These are phyloP conservation scores for Halictus quadricinctus DNA, from an alignment of 2,888 invertebrate species.

Conservation along the genomic window DNA sequence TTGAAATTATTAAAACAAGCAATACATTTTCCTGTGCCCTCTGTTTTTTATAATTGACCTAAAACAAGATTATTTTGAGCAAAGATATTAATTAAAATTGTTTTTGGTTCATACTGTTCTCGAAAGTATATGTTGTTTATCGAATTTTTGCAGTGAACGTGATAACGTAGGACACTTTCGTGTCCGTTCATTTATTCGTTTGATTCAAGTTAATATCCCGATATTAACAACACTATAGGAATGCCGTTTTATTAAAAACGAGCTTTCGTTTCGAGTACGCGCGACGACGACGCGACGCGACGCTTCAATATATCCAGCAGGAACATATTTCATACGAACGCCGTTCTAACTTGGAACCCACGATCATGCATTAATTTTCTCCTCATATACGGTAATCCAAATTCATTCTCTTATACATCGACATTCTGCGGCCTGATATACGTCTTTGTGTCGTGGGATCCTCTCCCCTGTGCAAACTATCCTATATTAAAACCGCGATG, in stretches of 20 bases:
- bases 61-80: too few relatives aligned
- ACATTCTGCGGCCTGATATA: background rate
- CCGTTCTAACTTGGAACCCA: background rate
- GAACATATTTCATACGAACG: background rate
- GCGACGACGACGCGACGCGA: background rate
- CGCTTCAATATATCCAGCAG: background rate
- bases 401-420: conserved; percentile 8
- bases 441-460: too few relatives aligned
- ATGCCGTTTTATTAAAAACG: conserved; percentile 3
- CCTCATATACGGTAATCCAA: background rate
- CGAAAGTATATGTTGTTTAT: background rate
- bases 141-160: background rate
- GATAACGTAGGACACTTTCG: background rate
- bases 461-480: background rate
- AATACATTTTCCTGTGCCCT: too few relatives aligned
- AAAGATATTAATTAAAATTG: too few relatives aligned
- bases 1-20: too few relatives aligned
- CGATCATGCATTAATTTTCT: background rate
- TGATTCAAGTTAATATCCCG: background rate
- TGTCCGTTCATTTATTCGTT: background rate
- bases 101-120: background rate
- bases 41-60: too few relatives aligned
- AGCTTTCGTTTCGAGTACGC: too few relatives aligned
- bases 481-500: background rate
- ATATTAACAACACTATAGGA: background rate